Base-by-base conservation (phyloP, 2,888 invertebrate species). In the Imbricaverruca yamaguchii region DNA sequence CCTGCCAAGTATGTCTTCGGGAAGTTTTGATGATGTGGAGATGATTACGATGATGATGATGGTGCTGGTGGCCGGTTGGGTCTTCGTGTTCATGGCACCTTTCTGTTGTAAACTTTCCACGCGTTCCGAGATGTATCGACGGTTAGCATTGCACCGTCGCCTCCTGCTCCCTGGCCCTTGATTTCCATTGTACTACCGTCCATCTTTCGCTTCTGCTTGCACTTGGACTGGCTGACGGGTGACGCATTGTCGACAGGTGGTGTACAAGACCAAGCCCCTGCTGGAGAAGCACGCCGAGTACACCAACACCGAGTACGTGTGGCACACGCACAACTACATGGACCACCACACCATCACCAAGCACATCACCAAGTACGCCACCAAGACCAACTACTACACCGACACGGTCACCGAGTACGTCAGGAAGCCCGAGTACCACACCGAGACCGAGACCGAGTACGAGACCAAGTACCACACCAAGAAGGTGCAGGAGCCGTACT, bases 281-380 rank as follows among this genome's bases (percentile, higher is more conserved):
- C 57, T 79, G 79, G 79, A 79, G 13, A 79, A 79, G 57, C 79
- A 79, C 57, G 57, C 79, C 57, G 79, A 79, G 57, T 79, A 79
- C 79, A 79, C 79, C 79, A 59, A 56, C 79, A 79, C 79, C 79
- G 79, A 79, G 79, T 79, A 79, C 25, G 79, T 79, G 23, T 79
- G 79, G 79, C 79, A 79, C 79, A 79, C 79, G 57, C 79, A 79
- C 79, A 79, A 79, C 79, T 79, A 79, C 79, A 79, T 57, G 80
- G 82, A 84, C 77, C 83, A 84, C 81, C 83, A 83, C 80, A 82
- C 83, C 2, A 83, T 82, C n/a, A 82, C 84, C 18, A 82, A 83
- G 69, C 83, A 84, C 69, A 83, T 83, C 80, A 83, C 84, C 15
- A 83, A 83, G 77, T 83, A 83, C 81, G 83, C 83, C 65, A 82